Conservation (phyloP, 2,113 vertebrate species). For the Prochilodus magdalenae region DNA sequence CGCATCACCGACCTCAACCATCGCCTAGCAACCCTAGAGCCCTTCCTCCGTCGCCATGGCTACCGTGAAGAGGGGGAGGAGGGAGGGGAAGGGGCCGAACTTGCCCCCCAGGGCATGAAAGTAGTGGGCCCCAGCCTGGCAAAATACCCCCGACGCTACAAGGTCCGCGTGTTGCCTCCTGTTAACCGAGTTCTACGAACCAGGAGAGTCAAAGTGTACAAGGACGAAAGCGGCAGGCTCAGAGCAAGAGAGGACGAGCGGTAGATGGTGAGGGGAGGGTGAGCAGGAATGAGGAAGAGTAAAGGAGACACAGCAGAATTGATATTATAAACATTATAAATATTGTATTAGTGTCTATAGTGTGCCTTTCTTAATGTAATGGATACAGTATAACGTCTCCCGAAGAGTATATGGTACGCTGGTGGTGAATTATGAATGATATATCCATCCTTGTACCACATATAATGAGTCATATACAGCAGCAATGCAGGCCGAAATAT, state of each 20-base stretch:
- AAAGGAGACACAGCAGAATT: neutral
- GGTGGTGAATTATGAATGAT: neutral
- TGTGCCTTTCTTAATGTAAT: neutral
- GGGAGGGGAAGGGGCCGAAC: constrained; percentile 36
- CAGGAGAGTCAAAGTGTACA: constrained; percentile 68
- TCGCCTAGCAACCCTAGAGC: constrained; percentile 81
- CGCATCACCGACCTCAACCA: constrained; percentile 80
- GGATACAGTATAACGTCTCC: neutral
- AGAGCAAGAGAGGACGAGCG: constrained; percentile 38
- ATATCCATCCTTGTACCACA: neutral
- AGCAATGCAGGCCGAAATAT: neutral
- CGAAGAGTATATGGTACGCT: neutral
- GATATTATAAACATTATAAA: neutral
- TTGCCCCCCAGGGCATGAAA: constrained; percentile 55
- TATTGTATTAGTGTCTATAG: constrained; percentile 29
- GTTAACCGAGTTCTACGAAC: constrained; percentile 61
- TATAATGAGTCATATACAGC: constrained; percentile 3
- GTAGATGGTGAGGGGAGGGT: neutral
- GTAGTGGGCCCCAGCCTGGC: constrained; percentile 53
- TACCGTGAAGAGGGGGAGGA: constrained; percentile 68
- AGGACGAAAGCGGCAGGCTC: constrained; percentile 52
- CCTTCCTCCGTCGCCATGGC: constrained; percentile 78
- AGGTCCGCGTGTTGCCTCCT: constrained; percentile 28
- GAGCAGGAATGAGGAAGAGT: neutral
- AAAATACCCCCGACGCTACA: constrained; percentile 51